Conservation (phyloP, 64 coral and sea anemone genomes). For the Hydrozoanthus tunicans region DNA sequence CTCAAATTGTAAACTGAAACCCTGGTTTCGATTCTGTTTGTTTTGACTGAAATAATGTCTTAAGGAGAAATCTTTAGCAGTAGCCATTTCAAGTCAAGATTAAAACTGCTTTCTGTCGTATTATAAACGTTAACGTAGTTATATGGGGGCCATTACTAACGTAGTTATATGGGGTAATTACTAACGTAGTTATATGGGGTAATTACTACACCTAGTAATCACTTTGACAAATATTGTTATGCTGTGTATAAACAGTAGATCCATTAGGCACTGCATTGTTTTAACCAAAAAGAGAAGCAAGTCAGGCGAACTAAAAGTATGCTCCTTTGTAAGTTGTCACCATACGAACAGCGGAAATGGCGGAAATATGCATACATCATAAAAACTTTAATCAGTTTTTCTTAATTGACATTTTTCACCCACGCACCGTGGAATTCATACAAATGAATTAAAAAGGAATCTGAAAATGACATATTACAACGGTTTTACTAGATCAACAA, state of each 20-base stretch:
- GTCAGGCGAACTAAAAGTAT: not conserved
- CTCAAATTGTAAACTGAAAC: no score
- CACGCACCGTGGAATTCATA: not conserved
- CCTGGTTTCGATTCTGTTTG: no score
- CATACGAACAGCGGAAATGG: not conserved
- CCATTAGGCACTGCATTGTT: not conserved
- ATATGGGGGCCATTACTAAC: no score
- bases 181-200: no score
- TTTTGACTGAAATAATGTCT: no score
- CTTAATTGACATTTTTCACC: not conserved
- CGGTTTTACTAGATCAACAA: constrained; percentile 14
- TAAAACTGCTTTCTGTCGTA: no score
- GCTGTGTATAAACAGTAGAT: not conserved
- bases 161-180: no score
- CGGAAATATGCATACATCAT: not conserved
- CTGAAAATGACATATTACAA: not conserved
- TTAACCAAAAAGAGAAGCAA: not conserved
- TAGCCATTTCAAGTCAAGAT: no score
- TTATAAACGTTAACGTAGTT: no score
- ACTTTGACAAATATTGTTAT: constrained; percentile 1
- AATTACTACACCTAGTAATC: not conserved
- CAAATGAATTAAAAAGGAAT: not conserved
- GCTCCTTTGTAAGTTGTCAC: not conserved
- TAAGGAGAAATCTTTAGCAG: no score
- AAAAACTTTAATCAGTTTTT: not conserved